Evolutionary conservation across 2,113 vertebrate species (phyloP).

Genomic region (Rhinoptilus africanus): DNA sequence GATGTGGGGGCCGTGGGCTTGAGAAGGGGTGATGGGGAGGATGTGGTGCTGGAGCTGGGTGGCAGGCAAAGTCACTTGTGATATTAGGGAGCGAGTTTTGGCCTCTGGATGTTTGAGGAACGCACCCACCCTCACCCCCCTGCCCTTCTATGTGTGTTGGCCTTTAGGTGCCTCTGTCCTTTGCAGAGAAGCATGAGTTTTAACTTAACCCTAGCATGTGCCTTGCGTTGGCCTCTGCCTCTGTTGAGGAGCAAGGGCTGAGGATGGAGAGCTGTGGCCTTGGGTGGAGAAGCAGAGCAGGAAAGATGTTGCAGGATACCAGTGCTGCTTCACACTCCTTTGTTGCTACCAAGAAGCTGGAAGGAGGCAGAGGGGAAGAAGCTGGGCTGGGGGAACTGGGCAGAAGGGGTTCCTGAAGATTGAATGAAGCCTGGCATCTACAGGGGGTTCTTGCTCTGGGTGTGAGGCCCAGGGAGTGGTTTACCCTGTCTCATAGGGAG

Average conservation of each 20-base stretch:
- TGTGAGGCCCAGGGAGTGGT: background rate
- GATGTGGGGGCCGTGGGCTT: background rate
- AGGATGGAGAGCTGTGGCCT: background rate
- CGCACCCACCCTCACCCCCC: accelerated
- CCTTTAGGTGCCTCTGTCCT: background rate
- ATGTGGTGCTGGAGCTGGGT: background rate
- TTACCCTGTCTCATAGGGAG: background rate
- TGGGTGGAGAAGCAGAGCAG: accelerated
- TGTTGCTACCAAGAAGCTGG: background rate
- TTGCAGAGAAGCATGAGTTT: background rate
- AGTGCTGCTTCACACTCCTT: accelerated
- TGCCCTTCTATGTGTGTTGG: background rate
- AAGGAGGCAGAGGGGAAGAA: background rate
- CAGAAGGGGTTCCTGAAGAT: background rate
- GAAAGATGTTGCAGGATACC: accelerated
- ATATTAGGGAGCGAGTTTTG: background rate
- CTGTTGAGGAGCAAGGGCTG: background rate
- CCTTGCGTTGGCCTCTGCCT: background rate
- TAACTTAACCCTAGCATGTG: background rate
- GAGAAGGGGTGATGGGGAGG: background rate
- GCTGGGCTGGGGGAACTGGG: background rate
- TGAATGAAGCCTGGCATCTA: background rate
- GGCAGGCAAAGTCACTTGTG: background rate
- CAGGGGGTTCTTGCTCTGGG: background rate
- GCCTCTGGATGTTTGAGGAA: background rate